These are phyloP conservation scores for Nerophis ophidion DNA, from an alignment of 2,113 vertebrate genomes.

Conservation along the genomic window DNA sequence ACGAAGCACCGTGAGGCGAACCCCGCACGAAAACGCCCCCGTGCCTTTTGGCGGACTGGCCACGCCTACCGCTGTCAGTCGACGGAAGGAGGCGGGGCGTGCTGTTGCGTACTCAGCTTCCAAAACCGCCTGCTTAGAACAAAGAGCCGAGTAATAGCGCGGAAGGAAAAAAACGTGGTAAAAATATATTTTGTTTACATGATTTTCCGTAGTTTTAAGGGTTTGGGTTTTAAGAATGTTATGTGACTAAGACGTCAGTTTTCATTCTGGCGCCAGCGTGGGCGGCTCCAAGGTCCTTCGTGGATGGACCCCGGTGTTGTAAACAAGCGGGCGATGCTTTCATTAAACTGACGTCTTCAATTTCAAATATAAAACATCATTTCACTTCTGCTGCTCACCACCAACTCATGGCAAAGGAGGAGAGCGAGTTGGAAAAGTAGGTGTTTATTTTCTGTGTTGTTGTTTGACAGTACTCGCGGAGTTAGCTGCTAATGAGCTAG, in stretches of 20 bases:
- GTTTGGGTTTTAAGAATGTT: no score
- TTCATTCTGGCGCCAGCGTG: constrained; percentile 19
- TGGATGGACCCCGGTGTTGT: constrained; percentile 40
- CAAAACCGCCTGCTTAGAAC: constrained; percentile 44
- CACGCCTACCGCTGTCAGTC: constrained; percentile 56
- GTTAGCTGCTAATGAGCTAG: not conserved
- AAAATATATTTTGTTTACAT: no score
- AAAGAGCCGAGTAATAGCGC: not conserved
- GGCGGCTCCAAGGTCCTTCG: constrained; percentile 37
- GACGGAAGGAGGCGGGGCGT: constrained; percentile 42
- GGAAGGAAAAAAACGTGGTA: no score
- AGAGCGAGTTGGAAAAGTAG: constrained; percentile 67
- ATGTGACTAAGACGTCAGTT: no score
- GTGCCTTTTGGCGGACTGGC: constrained; percentile 49
- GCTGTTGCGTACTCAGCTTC: constrained; percentile 18
- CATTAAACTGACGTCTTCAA: constrained; percentile 4
- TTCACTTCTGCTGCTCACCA: not conserved
- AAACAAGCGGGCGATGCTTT: constrained; percentile 37
- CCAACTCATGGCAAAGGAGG: constrained; percentile 58
- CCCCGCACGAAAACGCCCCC: constrained; percentile 68
- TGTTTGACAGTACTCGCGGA: not conserved
- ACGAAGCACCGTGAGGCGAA: constrained; percentile 64
- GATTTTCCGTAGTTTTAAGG: no score
- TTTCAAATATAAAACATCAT: constrained; percentile 1
- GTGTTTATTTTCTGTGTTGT: not conserved